These are phyloP conservation scores for Leptopilina clavipes DNA, from an alignment of 1,140 invertebrate species.

Conservation along the genomic window DNA sequence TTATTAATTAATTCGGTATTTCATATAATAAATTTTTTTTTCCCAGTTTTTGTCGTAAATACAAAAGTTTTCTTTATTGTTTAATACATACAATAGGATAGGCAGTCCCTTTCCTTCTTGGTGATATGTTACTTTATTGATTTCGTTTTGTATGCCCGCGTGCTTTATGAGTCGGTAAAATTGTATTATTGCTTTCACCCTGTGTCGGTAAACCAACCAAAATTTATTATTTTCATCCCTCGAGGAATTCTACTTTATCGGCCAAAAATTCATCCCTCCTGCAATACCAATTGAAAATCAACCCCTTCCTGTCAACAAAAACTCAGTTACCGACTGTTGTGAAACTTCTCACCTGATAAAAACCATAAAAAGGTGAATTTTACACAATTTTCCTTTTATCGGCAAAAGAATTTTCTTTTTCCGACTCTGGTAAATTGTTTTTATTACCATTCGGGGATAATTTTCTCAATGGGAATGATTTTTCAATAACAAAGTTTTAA, in stretches of 20 bases:
- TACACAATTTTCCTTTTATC: neutral
- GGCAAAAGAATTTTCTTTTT: neutral
- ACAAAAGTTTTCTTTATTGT: too few species aligned
- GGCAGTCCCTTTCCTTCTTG: neutral
- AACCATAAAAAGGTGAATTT: neutral
- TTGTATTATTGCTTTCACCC: neutral
- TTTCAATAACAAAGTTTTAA: neutral
- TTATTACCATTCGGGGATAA: neutral
- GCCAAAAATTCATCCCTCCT: slow-evolving; percentile 45
- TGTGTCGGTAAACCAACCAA: neutral
- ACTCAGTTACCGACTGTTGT: neutral
- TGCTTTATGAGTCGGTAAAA: neutral
- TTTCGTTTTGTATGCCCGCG: neutral
- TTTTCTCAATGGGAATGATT: neutral
- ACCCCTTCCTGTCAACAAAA: neutral
- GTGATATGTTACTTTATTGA: neutral
- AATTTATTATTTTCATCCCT: neutral
- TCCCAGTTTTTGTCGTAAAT: too few species aligned
- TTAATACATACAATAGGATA: too few species aligned
- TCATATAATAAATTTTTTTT: neutral
- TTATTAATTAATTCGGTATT: too few species aligned
- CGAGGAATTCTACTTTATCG: neutral
- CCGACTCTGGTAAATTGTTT: neutral
- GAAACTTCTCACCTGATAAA: neutral
- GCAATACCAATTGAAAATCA: slow-evolving; percentile 39